Base-by-base conservation (phyloP, 2,888 invertebrate species). In the Microplitis manilae region DNA sequence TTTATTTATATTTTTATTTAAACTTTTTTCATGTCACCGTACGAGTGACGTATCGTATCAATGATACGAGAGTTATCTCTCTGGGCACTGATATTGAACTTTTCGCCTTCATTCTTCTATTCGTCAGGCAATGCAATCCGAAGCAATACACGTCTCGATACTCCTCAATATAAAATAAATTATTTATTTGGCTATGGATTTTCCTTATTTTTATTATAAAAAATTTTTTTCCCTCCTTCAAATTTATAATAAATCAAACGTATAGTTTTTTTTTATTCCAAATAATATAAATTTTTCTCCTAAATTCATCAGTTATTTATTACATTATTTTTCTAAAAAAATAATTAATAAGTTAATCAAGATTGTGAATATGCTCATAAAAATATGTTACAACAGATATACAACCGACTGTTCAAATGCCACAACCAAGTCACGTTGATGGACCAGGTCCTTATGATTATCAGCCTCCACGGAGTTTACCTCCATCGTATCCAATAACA, bases 391-490 rank as follows among this genome's bases (percentile, higher is more conserved):
- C 79, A 81, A 67, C 60, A 87, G 87, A 83, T 79, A 74, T 70
- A 77, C 84, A 75, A 68, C 80, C 81, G 65, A n/a, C 81, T 39
- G 80, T 78, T n/a, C 83, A 83, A 41, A 83, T 81, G 38, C 78
- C 83, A 15, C 77, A 81, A 13, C 65, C 81, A 6, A 76, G 77
- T 73, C 77, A 60, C 2, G 8, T 83, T 8, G 79, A 78, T 9
- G 77, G 69, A 9, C 69, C 80, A 4, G 73, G 77, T 68, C n/a
- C 77, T 39, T 79, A 79, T 80, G 61, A 80, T 39, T 64, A 78
- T 60, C 80, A 82, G 65, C 78, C 82, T 62, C 75, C 80, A 62
- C 77, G 67, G 67, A 79, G 65, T 73, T 77, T 79, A 5, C 75
- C 79, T 13, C 82, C 81, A 61, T 74, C 78, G 73, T 78, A 81